Evolutionary conservation across 2,797 vertebrate genomes (phyloP).

Genomic region (Manis pentadactyla): DNA sequence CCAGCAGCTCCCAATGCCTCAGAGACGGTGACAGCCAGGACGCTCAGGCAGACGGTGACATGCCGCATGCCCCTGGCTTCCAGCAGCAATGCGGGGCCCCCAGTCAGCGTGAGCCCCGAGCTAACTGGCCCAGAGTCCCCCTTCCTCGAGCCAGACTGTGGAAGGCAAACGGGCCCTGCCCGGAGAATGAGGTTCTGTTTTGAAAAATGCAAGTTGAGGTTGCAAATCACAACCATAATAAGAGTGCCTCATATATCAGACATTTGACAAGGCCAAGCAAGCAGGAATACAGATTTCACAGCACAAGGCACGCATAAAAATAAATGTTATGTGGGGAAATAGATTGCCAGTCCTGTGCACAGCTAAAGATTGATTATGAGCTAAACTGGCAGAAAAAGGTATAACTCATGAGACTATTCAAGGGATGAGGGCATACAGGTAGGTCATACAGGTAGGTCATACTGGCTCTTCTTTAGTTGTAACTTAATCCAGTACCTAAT

Average conservation of each 20-base stretch:
- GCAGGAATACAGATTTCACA: neutral
- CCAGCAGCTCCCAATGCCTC: neutral
- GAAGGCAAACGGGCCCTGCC: neutral
- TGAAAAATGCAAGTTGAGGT: neutral
- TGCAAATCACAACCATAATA: neutral
- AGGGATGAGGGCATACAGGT: neutral
- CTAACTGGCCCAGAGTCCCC: neutral
- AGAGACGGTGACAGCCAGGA: neutral
- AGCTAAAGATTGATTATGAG: neutral
- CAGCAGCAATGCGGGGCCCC: rapidly evolving
- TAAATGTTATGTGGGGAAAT: rapidly evolving
- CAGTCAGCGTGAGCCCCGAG: rapidly evolving
- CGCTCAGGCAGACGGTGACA: rapidly evolving
- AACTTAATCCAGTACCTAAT: neutral
- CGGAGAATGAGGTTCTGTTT: neutral
- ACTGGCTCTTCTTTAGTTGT: neutral
- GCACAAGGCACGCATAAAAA: neutral
- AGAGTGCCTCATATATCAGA: neutral
- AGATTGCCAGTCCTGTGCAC: rapidly evolving
- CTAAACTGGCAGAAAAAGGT: neutral
- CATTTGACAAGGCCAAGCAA: neutral
- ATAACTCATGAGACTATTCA: too few relatives aligned
- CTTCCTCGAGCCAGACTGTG: neutral
- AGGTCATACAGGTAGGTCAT: too few relatives aligned
- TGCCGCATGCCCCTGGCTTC: neutral